phyloP scores from a whole-genome alignment of 2,113 vertebrate species.

The Podarcis muralis region DNA sequence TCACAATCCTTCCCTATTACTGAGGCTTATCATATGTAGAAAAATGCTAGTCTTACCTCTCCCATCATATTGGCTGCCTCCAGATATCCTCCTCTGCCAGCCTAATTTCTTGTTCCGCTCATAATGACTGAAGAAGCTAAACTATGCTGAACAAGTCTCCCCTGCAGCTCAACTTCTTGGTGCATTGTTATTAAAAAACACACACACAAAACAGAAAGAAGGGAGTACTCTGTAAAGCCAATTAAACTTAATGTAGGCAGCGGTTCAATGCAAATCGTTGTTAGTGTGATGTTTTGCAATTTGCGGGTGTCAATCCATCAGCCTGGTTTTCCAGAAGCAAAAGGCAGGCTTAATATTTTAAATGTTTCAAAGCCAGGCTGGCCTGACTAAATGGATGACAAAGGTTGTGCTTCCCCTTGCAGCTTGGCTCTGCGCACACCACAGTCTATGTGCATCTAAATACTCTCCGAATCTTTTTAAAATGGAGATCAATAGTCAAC shows the following conservation, averaged over 20 bases:
- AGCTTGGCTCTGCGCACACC: background rate
- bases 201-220: constrained; percentile 37
- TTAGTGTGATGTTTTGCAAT: constrained; percentile 42
- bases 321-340: constrained; percentile 18
- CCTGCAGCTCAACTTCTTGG: constrained; percentile 4
- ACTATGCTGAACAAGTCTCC: constrained; percentile 43
- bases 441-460: background rate
- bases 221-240: constrained; percentile 49
- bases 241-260: constrained; percentile 55
- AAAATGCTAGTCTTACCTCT: background rate
- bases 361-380: constrained; percentile 10
- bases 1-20: constrained; percentile 21
- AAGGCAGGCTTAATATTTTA: constrained; percentile 18
- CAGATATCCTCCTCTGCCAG: constrained; percentile 25
- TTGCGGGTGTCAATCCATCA: constrained; percentile 43
- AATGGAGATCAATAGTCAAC: background rate
- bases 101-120: constrained; percentile 41
- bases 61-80: constrained; percentile 36
- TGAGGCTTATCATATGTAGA: background rate
- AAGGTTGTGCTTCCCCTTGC: background rate
- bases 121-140: constrained; percentile 31
- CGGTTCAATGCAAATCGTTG: constrained; percentile 50
- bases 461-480: background rate
- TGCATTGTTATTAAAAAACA: constrained; percentile 31
- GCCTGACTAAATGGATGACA: background rate